Conservation (phyloP, 2,888 invertebrate species). For the Thecocarcelia acutangulata region DNA sequence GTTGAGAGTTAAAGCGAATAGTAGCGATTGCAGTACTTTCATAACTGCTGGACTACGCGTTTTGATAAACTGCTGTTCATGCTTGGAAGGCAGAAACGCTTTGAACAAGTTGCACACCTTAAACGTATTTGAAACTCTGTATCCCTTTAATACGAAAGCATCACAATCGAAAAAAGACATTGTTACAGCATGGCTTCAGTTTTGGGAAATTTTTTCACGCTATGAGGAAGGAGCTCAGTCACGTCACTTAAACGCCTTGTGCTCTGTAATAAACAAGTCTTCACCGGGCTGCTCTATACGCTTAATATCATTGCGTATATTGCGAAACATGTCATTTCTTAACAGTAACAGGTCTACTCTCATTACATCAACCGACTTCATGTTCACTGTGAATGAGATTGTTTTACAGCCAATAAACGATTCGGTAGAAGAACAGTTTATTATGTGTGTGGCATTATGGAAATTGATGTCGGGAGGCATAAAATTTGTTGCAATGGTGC, state of each 20-base stretch:
- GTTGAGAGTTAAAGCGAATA: constrained; percentile 73
- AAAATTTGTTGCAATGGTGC: constrained; percentile 77
- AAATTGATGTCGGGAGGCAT: constrained; percentile 77
- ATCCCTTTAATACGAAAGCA: constrained; percentile 74
- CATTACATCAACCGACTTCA: constrained; percentile 74
- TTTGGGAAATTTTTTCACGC: constrained; percentile 80
- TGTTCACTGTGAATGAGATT: constrained; percentile 73
- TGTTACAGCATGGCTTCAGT: constrained; percentile 76
- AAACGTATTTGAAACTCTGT: constrained; percentile 77
- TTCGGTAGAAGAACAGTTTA: constrained; percentile 76
- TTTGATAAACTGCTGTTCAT: constrained; percentile 78
- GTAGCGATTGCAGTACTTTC: constrained; percentile 65
- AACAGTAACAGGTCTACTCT: constrained; percentile 75
- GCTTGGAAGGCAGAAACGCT: constrained; percentile 78
- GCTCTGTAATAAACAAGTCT: constrained; percentile 73
- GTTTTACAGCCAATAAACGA: constrained; percentile 68
- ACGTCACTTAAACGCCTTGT: constrained; percentile 75
- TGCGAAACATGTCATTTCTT: constrained; percentile 80
- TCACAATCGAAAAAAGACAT: constrained; percentile 74
- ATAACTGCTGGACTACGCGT: constrained; percentile 75
- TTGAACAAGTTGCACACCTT: constrained; percentile 77
- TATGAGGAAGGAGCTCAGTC: constrained; percentile 76
- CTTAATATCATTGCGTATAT: constrained; percentile 75
- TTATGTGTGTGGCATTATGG: constrained; percentile 77
- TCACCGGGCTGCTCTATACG: constrained; percentile 70